Conservation (phyloP, 2,113 vertebrate species). For the Azemiops feae region DNA sequence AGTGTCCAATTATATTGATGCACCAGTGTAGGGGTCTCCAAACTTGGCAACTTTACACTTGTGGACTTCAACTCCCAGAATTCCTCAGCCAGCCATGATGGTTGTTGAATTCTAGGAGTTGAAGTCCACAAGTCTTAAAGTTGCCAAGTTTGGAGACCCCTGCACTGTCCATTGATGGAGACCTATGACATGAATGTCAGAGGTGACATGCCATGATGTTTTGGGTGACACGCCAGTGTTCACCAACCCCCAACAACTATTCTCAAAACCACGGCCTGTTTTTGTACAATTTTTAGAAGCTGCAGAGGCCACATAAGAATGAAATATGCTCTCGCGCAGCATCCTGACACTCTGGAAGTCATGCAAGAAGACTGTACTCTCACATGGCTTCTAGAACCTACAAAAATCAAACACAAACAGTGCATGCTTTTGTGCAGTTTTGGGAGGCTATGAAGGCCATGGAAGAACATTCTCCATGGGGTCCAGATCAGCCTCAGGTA, state of each 20-base stretch:
- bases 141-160: background rate
- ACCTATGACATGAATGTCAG: background rate
- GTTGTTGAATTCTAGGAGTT: background rate
- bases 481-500: background rate
- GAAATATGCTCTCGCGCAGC: background rate
- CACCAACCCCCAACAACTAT: background rate
- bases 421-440: background rate
- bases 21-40: background rate
- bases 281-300: background rate
- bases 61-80: background rate
- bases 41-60: background rate
- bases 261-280: background rate
- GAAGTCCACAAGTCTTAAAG: background rate
- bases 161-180: background rate
- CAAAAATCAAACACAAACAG: background rate
- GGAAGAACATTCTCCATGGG: background rate
- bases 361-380: background rate
- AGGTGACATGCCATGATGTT: background rate
- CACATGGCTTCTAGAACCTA: background rate
- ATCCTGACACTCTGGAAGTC: background rate
- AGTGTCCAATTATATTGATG: background rate
- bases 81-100: background rate
- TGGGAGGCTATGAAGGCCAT: background rate
- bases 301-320: background rate
- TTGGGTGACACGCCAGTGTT: background rate